phyloP scores from a whole-genome alignment of 2,888 invertebrate species.

The Lysandra bellargus region DNA sequence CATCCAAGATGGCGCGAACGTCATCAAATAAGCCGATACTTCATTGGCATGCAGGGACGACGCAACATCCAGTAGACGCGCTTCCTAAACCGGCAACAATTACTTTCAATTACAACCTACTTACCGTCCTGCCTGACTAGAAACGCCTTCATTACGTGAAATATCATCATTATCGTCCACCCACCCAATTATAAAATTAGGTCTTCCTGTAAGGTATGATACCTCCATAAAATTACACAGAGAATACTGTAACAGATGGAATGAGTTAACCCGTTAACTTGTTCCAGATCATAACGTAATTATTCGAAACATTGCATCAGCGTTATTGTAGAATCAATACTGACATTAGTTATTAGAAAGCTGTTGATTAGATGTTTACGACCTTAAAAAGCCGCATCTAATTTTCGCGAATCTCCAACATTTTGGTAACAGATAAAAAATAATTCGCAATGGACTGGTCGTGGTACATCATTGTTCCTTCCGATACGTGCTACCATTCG shows the following conservation, averaged over 20 bases:
- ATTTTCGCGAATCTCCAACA: constrained; percentile 45
- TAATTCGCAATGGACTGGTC: constrained; percentile 60
- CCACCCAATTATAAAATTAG: not conserved
- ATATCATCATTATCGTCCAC: constrained; percentile 23
- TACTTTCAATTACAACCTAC: constrained; percentile 33
- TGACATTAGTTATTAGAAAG: not conserved
- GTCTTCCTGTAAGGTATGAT: not conserved
- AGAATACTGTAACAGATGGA: not conserved
- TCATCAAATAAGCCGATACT: constrained; percentile 23
- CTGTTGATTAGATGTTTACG: not conserved
- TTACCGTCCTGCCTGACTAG: constrained; percentile 30
- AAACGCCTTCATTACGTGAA: constrained; percentile 31
- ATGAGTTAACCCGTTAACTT: not conserved
- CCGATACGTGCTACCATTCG: constrained; percentile 64
- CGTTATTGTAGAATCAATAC: constrained; percentile 8
- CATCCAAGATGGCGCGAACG: constrained; percentile 2
- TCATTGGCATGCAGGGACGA: constrained; percentile 24
- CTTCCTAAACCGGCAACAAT: constrained; percentile 22
- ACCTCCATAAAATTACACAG: not conserved
- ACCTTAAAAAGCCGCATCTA: constrained; percentile 39
- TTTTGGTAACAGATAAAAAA: constrained; percentile 67
- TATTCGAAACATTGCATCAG: constrained; percentile 10
- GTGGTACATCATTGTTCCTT: constrained; percentile 69
- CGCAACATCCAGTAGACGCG: constrained; percentile 25
- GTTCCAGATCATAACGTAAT: not conserved